phyloP scores from a whole-genome alignment of 2,113 vertebrate species.

The Cairina moschata region DNA sequence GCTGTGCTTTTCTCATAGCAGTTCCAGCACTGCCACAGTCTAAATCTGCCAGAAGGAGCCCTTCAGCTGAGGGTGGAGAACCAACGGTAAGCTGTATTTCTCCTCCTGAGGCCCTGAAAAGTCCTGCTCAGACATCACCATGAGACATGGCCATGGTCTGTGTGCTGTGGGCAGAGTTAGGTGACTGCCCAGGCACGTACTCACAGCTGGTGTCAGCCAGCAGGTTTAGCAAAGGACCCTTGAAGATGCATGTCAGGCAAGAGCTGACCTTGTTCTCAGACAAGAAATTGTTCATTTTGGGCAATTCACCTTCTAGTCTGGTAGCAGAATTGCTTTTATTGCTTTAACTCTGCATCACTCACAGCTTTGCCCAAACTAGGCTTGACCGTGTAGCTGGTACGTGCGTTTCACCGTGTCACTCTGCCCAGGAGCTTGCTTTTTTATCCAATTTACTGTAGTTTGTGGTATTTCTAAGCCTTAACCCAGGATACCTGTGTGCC shows the following conservation, averaged over 20 bases:
- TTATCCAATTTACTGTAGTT: accelerated
- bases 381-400: neutral
- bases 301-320: neutral
- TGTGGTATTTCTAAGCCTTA: neutral
- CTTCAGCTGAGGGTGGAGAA: constrained; percentile 57
- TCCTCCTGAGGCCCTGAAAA: neutral
- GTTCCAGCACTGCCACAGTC: constrained; percentile 69
- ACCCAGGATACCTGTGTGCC: neutral
- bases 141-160: neutral
- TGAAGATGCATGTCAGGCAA: neutral
- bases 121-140: neutral
- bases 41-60: constrained; percentile 40
- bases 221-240: neutral
- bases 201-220: neutral
- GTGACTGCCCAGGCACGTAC: neutral
- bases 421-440: neutral
- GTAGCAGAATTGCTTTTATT: neutral
- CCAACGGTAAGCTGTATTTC: constrained; percentile 54
- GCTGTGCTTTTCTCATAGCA: constrained; percentile 53
- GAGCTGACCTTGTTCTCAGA: neutral
- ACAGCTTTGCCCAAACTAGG: neutral
- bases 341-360: neutral
- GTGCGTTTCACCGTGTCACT: neutral
- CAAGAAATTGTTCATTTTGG: neutral
- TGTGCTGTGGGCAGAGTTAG: neutral